A percentile compares a stretch with the other conserved stretches of the same genome.
Conservation (phyloP, 2,113 vertebrate genomes). For the Hippolais icterina region DNA sequence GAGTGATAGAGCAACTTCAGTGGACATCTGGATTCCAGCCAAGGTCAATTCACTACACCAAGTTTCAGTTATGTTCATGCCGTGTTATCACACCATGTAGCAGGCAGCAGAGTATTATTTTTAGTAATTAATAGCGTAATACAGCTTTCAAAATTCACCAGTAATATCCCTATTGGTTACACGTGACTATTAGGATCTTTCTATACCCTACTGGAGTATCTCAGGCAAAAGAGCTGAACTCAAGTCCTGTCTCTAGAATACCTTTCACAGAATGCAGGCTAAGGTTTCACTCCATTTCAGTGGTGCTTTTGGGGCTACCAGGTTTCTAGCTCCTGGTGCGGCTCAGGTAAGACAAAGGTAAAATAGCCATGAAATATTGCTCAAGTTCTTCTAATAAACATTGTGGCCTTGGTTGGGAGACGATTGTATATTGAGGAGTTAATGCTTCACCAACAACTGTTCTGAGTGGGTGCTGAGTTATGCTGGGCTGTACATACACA, state of each 20-base stretch:
- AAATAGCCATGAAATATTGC: background rate
- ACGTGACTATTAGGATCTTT: background rate
- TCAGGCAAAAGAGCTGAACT: background rate
- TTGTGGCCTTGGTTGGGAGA: fast-evolving
- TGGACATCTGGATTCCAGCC: background rate
- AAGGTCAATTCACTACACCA: background rate
- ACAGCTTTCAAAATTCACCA: background rate
- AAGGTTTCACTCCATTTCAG: background rate
- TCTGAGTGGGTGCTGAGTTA: background rate
- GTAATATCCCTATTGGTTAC: background rate
- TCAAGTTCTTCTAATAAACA: background rate
- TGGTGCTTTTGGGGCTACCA: background rate
- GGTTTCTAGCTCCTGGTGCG: background rate
- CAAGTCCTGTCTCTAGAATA: background rate
- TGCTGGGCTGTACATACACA: background rate
- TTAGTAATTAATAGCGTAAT: background rate
- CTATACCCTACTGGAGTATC: background rate
- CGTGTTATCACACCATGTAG: background rate
- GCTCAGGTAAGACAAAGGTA: background rate
- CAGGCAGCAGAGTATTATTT: background rate
- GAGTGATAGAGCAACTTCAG: background rate
- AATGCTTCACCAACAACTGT: background rate
- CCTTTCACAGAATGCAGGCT: background rate
- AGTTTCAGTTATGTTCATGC: background rate
- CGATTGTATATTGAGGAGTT: background rate